These are phyloP conservation scores for Leptinotarsa tumamoca DNA, from an alignment of 2,888 invertebrate genomes.

Conservation along the genomic window DNA sequence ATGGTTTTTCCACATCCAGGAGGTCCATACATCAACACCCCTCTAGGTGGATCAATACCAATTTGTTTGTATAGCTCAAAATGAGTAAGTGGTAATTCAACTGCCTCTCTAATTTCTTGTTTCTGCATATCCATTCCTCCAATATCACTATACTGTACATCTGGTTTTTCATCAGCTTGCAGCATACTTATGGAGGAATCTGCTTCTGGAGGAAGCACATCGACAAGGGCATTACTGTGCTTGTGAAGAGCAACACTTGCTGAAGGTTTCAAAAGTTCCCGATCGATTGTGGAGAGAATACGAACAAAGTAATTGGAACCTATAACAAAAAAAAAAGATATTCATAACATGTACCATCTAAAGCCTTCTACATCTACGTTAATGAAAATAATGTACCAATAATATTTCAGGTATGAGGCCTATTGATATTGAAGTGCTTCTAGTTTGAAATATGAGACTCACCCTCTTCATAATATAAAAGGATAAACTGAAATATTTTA, in stretches of 20 bases:
- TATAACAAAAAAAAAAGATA: conserved; percentile 2
- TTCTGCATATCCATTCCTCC: conserved; percentile 99
- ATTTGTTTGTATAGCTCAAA: conserved; percentile 98
- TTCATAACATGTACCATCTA: too few species aligned
- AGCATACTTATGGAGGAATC: conserved; percentile 99
- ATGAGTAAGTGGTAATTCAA: conserved; percentile 97
- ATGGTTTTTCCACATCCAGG: conserved; percentile 99
- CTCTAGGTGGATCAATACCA: conserved; percentile 94
- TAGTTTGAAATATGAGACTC: too few species aligned
- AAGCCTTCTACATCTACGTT: too few species aligned
- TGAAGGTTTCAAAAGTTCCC: conserved; percentile 96
- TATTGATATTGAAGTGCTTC: too few species aligned
- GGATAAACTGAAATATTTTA: too few species aligned
- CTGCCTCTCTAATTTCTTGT: conserved; percentile 98
- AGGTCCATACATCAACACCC: conserved; percentile 98
- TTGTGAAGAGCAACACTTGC: conserved; percentile 99
- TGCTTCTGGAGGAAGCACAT: conserved; percentile 98
- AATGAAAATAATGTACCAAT: neutral
- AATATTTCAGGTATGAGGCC: neutral
- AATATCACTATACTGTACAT: conserved; percentile 96
- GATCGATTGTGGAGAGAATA: conserved; percentile 97
- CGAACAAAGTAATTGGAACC: conserved; percentile 99
- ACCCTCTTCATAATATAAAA: too few species aligned
- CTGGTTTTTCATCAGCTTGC: conserved; percentile 97
- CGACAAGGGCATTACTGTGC: conserved; percentile 99